A percentile compares a stretch with the other conserved stretches of the same genome.
These are phyloP conservation scores for Alitta virens DNA, from an alignment of 2,888 invertebrate species.

Conservation along the genomic window DNA sequence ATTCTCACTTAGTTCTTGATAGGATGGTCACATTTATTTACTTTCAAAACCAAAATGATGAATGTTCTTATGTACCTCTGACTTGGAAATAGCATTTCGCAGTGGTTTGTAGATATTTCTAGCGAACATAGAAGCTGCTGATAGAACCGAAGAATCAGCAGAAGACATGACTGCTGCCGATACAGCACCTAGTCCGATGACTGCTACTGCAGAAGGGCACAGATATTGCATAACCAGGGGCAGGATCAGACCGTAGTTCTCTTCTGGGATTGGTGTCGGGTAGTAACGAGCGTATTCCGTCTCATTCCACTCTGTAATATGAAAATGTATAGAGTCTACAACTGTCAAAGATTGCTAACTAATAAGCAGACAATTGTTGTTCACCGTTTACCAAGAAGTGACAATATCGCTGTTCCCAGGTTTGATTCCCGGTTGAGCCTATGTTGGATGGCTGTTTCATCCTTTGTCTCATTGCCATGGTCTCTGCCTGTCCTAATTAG, in stretches of 20 bases:
- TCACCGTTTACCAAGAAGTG: too few relatives aligned
- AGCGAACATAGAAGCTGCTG: slow-evolving; percentile 28
- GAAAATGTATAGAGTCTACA: too few relatives aligned
- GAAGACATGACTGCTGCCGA: slow-evolving; percentile 71
- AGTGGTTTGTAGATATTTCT: slow-evolving; percentile 23
- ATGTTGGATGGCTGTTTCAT: too few relatives aligned
- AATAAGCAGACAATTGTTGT: too few relatives aligned
- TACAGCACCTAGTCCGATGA: slow-evolving; percentile 93
- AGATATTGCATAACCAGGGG: slow-evolving; percentile 92
- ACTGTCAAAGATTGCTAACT: too few relatives aligned
- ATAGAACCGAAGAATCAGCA: slow-evolving; percentile 26
- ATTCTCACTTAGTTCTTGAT: too few relatives aligned
- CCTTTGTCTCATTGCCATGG: too few relatives aligned
- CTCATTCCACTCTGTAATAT: slow-evolving; percentile 20
- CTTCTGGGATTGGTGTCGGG: slow-evolving; percentile 12
- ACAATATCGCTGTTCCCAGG: too few relatives aligned
- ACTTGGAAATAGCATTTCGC: slow-evolving; percentile 8
- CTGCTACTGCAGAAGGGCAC: slow-evolving; percentile 89
- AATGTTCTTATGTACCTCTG: neutral
- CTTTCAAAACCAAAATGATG: too few relatives aligned
- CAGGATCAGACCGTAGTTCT: slow-evolving; percentile 84
- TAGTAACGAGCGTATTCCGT: slow-evolving; percentile 18
- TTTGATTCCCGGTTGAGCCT: too few relatives aligned
- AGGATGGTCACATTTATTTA: too few relatives aligned
- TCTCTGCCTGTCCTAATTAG: too few relatives aligned